A percentile compares a stretch with the other conserved stretches of the same genome.
These are phyloP conservation scores for Microctonus aethiopoides DNA, from an alignment of 2,888 invertebrate genomes.

Conservation along the genomic window DNA sequence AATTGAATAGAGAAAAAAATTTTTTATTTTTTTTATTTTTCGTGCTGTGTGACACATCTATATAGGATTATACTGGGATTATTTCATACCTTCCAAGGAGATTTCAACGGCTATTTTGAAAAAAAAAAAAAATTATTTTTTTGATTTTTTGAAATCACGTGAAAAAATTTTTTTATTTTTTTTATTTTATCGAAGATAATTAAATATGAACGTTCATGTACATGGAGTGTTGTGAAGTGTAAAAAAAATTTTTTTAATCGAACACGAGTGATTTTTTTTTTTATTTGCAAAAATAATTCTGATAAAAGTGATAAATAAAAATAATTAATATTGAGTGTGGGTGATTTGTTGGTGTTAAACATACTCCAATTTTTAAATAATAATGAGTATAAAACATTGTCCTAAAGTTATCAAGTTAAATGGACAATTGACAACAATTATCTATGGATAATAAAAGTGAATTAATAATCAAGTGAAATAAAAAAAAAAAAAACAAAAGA, in stretches of 20 bases:
- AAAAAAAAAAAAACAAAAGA: too few species aligned
- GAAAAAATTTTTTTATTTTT: too few species aligned
- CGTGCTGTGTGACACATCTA: not conserved
- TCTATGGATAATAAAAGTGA: too few species aligned
- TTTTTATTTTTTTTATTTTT: not conserved
- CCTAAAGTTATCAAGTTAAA: not conserved
- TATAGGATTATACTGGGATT: not conserved
- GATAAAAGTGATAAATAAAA: not conserved
- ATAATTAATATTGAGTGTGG: not conserved
- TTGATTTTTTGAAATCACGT: not conserved
- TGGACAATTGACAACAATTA: not conserved
- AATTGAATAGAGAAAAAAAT: not conserved
- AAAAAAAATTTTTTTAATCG: not conserved
- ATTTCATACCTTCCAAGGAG: not conserved
- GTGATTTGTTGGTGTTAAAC: too few species aligned
- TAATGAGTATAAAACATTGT: not conserved
- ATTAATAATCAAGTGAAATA: too few species aligned
- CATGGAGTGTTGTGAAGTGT: not conserved
- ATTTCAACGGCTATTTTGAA: not conserved
- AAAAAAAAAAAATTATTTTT: too few species aligned
- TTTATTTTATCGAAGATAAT: too few species aligned
- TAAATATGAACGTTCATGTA: not conserved
- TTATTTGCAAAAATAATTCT: too few species aligned
- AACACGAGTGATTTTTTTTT: not conserved
- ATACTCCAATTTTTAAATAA: too few species aligned